Evolutionary conservation across 2,113 vertebrate genomes (phyloP), one percentile per base, ranked within the genome.

Genomic region (Anser brachyrhynchus): DNA sequence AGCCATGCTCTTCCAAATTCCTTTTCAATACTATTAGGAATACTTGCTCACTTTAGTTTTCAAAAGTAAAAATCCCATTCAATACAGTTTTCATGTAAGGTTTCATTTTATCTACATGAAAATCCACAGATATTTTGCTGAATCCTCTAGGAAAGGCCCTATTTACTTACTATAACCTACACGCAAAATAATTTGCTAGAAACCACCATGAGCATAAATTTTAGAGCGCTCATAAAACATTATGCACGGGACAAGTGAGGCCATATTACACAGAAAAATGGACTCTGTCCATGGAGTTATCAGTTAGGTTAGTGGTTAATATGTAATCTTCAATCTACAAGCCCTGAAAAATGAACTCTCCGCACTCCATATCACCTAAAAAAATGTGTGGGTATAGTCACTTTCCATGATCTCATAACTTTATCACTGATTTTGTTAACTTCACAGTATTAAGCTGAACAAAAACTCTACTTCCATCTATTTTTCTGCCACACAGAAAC

Each of bases 231-330:
- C 91, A 94, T 96, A 96, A 97, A 97, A 95, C 87, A 84, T 87
- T 62, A 65, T 76, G 73, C 87, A 61, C 46, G 75, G 81, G 62
- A 97, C 58, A 84, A 92, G 85, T 41, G 69, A 93, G 84, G 57
- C 84, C 37, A 44, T 94, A 72, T 91, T 95, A 84, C 84, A 76
- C 29, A 59, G 83, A 76, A 91, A 78, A 96, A 84, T 0, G 86
- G 95, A 96, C 96, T 97, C 96, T 97, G 96, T 92, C 96, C 96
- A 90, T 90, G 62, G 85, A 91, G 55, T 93, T 97, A 97, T 97
- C 96, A 96, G 94, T 93, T 95, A 86, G 93, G 95, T 93, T 94
- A 94, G 78, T 93, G 86, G 96, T 97, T 97, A 97, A 97, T 97
- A 73, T 96, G 62, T 97, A 97, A 98, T 74, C 89, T 67, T 72